Evolutionary conservation across 37 sponge, comb jelly and placozoan genomes (phyloP), one percentile per base, ranked within the genome.

Genomic region (Crambe crambe): DNA sequence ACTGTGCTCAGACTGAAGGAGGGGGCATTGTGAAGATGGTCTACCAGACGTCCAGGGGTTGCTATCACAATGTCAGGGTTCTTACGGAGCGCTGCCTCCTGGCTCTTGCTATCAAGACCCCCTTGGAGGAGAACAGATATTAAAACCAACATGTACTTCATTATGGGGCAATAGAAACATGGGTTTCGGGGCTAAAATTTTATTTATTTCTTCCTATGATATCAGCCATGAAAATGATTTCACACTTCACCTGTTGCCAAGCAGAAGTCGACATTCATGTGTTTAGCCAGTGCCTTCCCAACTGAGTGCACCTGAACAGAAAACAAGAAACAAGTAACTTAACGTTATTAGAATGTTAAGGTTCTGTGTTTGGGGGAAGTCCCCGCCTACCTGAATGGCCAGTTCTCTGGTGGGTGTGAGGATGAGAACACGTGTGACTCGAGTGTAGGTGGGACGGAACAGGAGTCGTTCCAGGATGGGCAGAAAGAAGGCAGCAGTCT

Each of bases 351-450:
- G n/a, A 75, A 54, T 9, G 6, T 58, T 2, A 15, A 29, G 12
- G 3, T 6, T 9, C 51, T 15, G 18, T 42, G 37, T 22, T 2
- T 30, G 66, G 31, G 27, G 66, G 35, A 30, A 47, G 31, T 21
- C 32, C 3, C 10, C 34, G 18, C 21, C 18, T 58, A 95, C 95
- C 89, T 97, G 98, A 54, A 98, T 94, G 38, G 97, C 99, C 4
- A 98, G 88, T 56, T 98, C 99, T 39, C 99, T 88, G 36, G 99
- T 98, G 23, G 99, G 99, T 23, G 90, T 81, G n/a, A 98, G 87
- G 35, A 98, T 77, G 41, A 98, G 88, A 3, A 98, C 92, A 31
- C 99, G 70, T 2, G 88, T 87, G 44, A 72, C 27, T 30, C 78
- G 51, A 17, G 56, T 70, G 40, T 75, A 79, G 36, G 82, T 72